A percentile compares a stretch with the other conserved stretches of the same genome.
These are phyloP conservation scores for Candidula unifasciata DNA, from an alignment of 2,888 invertebrate species.

Conservation along the genomic window DNA sequence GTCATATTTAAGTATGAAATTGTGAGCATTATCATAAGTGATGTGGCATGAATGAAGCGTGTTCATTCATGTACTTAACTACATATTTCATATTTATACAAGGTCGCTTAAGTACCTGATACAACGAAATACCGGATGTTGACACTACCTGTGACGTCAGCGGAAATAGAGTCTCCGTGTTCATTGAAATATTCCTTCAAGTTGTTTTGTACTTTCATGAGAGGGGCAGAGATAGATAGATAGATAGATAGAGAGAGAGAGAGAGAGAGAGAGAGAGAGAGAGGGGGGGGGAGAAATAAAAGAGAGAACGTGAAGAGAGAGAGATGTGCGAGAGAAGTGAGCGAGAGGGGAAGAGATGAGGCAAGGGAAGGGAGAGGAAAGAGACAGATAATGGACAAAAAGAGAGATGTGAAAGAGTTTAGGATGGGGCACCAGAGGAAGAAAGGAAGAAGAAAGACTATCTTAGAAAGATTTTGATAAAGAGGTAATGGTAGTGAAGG, in stretches of 20 bases:
- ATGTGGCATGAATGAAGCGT: too few species aligned
- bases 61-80: too few species aligned
- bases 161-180: not conserved
- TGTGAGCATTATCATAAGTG: too few species aligned
- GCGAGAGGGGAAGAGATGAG: not conserved
- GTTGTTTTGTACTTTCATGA: not conserved
- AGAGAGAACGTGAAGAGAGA: not conserved
- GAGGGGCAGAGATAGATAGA: constrained; percentile 11
- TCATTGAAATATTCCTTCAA: not conserved
- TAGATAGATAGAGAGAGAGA: constrained; percentile 30
- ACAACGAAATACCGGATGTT: too few species aligned
- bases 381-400: not conserved
- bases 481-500: too few species aligned
- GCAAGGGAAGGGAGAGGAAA: not conserved
- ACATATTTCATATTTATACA: too few species aligned
- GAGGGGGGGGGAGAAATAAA: not conserved
- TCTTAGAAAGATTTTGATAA: too few species aligned
- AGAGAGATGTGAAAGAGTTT: not conserved
- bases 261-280: constrained; percentile 15
- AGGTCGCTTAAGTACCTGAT: too few species aligned
- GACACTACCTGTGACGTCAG: too few species aligned
- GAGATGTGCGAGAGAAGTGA: not conserved
- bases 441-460: too few species aligned
- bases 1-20: too few species aligned
- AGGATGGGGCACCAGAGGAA: too few species aligned